Base-by-base conservation (phyloP, 2,797 vertebrate genomes). In the Pelochelys cantorii region DNA sequence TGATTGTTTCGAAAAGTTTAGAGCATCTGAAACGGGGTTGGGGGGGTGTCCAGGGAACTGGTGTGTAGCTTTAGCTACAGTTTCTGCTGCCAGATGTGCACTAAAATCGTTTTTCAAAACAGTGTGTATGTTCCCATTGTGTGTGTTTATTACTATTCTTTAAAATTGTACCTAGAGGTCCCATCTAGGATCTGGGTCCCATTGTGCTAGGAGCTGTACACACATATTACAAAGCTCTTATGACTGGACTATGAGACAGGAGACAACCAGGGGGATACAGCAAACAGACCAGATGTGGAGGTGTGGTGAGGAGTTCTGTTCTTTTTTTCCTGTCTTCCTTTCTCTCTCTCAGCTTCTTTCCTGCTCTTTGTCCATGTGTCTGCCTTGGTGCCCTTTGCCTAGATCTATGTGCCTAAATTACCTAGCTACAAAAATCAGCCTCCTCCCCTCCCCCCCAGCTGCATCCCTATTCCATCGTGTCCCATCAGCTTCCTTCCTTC, bases 321-420 rank as follows among this genome's bases (percentile, higher is more conserved):
- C 94, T 90, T 96, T 95, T 92, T 94, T 94, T 95, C 94, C 92
- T 87, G 93, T 90, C 92, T 95, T 94, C 95, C 88, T 90, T 95
- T 90, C 83, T 87, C 75, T 56, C 78, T 78, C 88, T 83, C 83
- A 75, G 83, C 92, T 94, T 90, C 92, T 95, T 95, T 93, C 59
- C 79, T 65, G 65, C 91, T 93, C 87, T 1, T 11, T n/a, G 42
- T 88, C 86, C 91, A 90, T 95, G 55, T 85, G 83, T 85, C 91
- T 92, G 89, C 42, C 94, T 87, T 93, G 90, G 93, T 75, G 94
- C 83, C 93, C 87, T 93, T 93, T 92, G 42, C 42, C 42, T 48
- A 85, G 60, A 95, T 91, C 95, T 82, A 81, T 75, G 93, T 95
- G 79, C 90, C 84, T 55, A 94, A 48, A 20, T 75, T 75, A 12